These are phyloP conservation scores for Nothocercus nigrocapillus DNA, from an alignment of 2,113 vertebrate genomes.

Conservation along the genomic window DNA sequence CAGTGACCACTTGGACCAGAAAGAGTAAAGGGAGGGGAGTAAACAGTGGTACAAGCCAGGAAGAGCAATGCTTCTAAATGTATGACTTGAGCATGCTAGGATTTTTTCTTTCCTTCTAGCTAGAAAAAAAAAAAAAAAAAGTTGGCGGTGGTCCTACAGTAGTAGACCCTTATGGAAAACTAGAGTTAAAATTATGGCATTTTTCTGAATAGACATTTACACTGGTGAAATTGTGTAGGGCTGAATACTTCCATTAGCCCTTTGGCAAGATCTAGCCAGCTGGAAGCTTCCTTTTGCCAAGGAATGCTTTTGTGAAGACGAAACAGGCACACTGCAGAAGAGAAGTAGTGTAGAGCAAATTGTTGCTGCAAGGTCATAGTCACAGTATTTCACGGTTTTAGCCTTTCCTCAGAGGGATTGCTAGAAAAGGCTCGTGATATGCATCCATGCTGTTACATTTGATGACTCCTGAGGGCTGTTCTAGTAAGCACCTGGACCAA, in stretches of 20 bases:
- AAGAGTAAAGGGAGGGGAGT: not conserved
- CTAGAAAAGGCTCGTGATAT: not conserved
- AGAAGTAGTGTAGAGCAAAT: slow-evolving; percentile 37
- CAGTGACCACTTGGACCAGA: not conserved
- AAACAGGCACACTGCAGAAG: slow-evolving; percentile 18
- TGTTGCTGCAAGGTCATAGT: slow-evolving; percentile 36
- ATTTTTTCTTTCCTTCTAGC: not conserved
- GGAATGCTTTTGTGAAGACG: slow-evolving; percentile 54
- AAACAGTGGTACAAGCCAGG: not conserved
- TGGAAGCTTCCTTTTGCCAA: slow-evolving; percentile 60
- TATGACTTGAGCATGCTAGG: not conserved
- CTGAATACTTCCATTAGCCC: slow-evolving; percentile 31
- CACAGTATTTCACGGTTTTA: not conserved
- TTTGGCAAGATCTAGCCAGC: slow-evolving; percentile 50
- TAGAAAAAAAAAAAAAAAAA: not conserved
- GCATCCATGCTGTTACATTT: not conserved
- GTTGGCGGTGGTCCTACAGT: slow-evolving; percentile 19
- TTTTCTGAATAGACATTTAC: slow-evolving; percentile 49
- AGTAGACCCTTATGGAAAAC: not conserved
- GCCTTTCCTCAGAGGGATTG: not conserved
- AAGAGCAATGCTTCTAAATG: not conserved
- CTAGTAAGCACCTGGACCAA: not conserved
- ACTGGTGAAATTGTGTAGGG: not conserved
- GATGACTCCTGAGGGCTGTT: not conserved
- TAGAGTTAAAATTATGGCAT: slow-evolving; percentile 17